Evolutionary conservation across 2,888 invertebrate species (phyloP).

Genomic region (Lepidonotus clava): DNA sequence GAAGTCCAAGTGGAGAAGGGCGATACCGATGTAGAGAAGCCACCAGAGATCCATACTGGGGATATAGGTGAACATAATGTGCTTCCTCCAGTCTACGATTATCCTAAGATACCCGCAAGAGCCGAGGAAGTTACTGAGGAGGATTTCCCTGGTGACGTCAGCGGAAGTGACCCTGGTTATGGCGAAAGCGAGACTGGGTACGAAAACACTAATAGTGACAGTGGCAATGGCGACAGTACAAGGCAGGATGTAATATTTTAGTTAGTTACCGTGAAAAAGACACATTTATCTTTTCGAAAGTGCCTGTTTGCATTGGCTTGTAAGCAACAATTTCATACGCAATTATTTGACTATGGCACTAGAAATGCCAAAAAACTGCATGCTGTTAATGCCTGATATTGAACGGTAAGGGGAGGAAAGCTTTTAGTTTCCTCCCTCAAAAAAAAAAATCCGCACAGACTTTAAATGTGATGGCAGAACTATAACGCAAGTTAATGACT

Average conservation of each 20-base stretch:
- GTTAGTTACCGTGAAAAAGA: no score
- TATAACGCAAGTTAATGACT: no score
- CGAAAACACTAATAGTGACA: slow-evolving; percentile 12
- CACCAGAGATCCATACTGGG: no score
- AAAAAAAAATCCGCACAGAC: no score
- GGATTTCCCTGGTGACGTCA: slow-evolving; percentile 26
- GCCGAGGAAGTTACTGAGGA: no score
- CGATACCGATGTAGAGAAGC: not conserved
- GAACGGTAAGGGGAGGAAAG: not conserved
- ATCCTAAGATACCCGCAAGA: no score
- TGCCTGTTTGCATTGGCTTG: not conserved
- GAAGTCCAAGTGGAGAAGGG: not conserved
- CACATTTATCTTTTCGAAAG: no score
- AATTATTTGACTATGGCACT: not conserved
- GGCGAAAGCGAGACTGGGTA: slow-evolving; percentile 22
- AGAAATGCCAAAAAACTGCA: not conserved
- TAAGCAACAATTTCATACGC: not conserved
- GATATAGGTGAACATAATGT: not conserved
- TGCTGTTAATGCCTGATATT: not conserved
- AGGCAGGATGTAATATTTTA: no score
- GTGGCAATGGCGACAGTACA: not conserved
- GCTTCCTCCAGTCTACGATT: no score
- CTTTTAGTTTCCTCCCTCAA: no score
- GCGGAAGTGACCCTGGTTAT: slow-evolving; percentile 34
- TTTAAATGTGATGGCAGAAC: no score